Conservation (phyloP, 2,797 vertebrate species). For the Onychomys leucogaster region DNA sequence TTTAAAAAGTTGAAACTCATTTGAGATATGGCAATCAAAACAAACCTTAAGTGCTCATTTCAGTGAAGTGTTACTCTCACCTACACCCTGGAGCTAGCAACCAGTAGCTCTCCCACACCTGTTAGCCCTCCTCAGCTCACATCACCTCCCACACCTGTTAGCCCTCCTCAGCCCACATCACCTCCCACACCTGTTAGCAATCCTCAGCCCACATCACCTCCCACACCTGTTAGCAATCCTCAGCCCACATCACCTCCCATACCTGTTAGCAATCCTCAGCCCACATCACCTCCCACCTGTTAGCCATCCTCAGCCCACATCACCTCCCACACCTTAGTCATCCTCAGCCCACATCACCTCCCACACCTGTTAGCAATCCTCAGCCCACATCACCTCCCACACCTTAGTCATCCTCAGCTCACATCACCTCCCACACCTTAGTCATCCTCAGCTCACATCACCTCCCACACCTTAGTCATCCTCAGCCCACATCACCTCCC, state of each 20-base stretch:
- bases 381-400: no score
- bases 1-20: background rate
- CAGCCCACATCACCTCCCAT: no score
- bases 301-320: background rate
- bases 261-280: background rate
- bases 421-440: background rate
- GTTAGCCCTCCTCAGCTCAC: no score
- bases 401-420: background rate
- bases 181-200: no score
- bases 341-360: no score
- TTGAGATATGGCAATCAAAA: background rate
- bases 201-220: no score
- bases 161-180: no score
- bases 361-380: background rate
- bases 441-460: background rate
- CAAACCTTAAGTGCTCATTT: background rate
- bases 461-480: background rate
- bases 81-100: background rate
- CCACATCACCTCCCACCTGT: background rate
- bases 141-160: no score
- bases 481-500: background rate
- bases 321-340: no score
- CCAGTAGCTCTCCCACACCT: no score
- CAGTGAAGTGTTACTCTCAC: no score
- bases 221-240: no score